Evolutionary conservation across 2,888 invertebrate species (phyloP), one percentile per base, ranked within the genome.

Genomic region (Cecidostiba fungosa): DNA sequence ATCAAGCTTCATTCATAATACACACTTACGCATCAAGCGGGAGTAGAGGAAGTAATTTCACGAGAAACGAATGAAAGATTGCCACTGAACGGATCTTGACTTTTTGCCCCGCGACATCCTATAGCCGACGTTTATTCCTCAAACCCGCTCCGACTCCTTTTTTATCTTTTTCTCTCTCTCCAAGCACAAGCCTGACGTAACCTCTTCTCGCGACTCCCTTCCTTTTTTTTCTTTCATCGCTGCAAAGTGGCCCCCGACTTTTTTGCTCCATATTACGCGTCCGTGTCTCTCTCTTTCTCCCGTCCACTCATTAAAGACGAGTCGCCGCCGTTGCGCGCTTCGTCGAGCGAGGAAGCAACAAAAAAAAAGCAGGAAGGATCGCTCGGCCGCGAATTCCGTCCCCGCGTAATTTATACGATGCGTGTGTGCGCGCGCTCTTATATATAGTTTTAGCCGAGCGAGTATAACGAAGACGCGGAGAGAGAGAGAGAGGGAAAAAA

Each of bases 301-400:
- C 8, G 83, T 59, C 26, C 62, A 59, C 72, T 83, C 83, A 84
- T 84, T 84, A 84, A 79, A 84, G 79, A 69, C 66, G 66, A 29
- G 32, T n/a, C 32, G 32, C 54, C 54, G 74, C 54, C 50, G 54
- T n/a, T 19, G 74, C 54, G 76, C 43, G 54, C 43, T 76, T 76
- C 54, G 32, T 26, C 50, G 82, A 73, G 72, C 14, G 29, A 23
- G 66, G 62, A n/a, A 73, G 14, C 43, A 32, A 73, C 72, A 59
- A 72, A 59, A 72, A 72, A 70, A 59, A 72, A 54, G 66, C 12
- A 39, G 80, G 23, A 73, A 72, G 62, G 62, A 73, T 39, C 26
- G 32, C 14, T 72, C 73, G 59, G 36, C 36, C 74, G 82, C 59
- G 54, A 77, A 72, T 83, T 59, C 83, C 76, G 43, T 54, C 59